A percentile compares a stretch with the other conserved stretches of the same genome.
phyloP scores from a whole-genome alignment of 2,797 vertebrate genomes.

The Crocidura indochinensis region DNA sequence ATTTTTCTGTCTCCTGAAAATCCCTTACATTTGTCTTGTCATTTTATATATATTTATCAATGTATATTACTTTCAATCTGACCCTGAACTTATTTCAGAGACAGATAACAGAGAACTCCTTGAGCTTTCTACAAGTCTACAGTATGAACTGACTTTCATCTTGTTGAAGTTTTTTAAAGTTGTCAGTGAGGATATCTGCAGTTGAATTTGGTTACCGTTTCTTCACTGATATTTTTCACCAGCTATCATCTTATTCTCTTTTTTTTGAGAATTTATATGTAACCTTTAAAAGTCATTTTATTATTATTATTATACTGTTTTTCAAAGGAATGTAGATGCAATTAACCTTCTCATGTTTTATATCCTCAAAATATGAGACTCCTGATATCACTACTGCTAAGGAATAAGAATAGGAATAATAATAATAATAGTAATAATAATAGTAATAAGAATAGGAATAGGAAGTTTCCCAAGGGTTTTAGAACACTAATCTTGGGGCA shows the following conservation, averaged over 20 bases:
- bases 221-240: not conserved
- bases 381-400: not conserved
- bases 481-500: not conserved
- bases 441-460: not conserved
- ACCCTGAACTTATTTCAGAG: not conserved
- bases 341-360: not conserved
- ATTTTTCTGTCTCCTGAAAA: too few species aligned
- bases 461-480: not conserved
- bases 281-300: not conserved
- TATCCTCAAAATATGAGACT: not conserved
- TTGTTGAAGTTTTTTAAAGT: too few species aligned
- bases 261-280: not conserved
- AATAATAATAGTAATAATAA: not conserved
- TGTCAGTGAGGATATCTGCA: too few species aligned
- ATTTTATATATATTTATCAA: conserved; percentile 1
- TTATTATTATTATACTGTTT: not conserved
- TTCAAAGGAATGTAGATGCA: conserved; percentile 26
- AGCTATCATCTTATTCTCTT: not conserved
- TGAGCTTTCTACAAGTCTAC: not conserved
- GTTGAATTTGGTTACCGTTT: too few species aligned
- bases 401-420: not conserved
- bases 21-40: too few species aligned
- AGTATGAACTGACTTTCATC: not conserved
- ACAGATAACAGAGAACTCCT: not conserved
- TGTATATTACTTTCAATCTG: not conserved